phyloP scores from a whole-genome alignment of 2,113 vertebrate genomes.

The Phylloscopus trochiloides region DNA sequence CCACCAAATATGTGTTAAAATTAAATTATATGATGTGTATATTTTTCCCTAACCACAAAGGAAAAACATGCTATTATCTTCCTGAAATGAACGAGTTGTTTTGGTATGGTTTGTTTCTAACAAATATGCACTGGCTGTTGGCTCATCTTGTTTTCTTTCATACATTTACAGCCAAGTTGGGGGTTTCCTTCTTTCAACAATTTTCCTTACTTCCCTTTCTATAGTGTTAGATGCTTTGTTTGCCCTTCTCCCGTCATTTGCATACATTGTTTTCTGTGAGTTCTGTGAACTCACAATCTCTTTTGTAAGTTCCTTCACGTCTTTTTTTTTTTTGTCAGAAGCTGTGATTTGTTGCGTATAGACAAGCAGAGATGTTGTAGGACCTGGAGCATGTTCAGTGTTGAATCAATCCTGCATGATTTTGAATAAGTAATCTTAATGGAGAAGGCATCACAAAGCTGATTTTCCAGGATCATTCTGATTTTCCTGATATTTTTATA shows the following conservation, averaged over 20 bases:
- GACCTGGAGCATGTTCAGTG: neutral
- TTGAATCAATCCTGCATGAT: neutral
- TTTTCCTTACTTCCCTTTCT: neutral
- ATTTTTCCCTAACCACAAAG: neutral
- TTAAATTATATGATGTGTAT: neutral
- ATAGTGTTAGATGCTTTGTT: neutral
- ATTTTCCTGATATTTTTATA: neutral
- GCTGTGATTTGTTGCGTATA: neutral
- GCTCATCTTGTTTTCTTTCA: neutral
- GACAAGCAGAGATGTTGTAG: neutral
- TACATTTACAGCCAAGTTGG: neutral
- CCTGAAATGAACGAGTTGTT: neutral
- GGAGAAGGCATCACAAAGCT: neutral
- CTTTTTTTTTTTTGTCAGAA: neutral
- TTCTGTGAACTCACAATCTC: neutral
- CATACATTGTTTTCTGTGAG: neutral
- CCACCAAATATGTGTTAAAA: neutral
- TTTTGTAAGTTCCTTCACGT: neutral
- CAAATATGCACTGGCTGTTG: neutral
- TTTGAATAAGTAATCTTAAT: neutral
- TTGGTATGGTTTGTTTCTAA: neutral
- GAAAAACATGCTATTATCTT: neutral
- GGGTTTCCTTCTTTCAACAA: neutral
- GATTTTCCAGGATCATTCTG: neutral
- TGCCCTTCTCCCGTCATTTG: neutral